Evolutionary conservation across 2,888 invertebrate species (phyloP), one percentile per base, ranked within the genome.

Genomic region (Eupithecia subumbrata): DNA sequence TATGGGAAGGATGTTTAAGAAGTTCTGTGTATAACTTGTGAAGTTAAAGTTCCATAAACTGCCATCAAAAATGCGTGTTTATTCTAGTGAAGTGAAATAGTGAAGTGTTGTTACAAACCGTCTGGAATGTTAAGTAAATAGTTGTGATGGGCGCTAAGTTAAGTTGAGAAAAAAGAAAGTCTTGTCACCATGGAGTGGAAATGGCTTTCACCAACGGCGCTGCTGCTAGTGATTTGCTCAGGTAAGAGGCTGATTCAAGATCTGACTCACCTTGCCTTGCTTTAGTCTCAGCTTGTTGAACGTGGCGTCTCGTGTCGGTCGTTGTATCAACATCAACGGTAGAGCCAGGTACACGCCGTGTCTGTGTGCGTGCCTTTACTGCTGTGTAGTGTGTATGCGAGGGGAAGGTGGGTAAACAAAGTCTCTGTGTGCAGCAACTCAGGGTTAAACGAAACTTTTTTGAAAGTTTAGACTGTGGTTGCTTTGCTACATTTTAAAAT

Each of bases 211-310:
- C 93, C 90, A 85, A 88, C 92, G 87, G 89, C 88, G 88, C 88
- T 92, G 90, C 87, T 93, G 90, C 87, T 93, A 90, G 87, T 93
- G 89, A 91, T 93, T 88, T 93, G 92, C 90, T 87, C 93, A 92
- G 94, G 94, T 95, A 94, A 94, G 93, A 89, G 89, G 87, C 86
- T 88, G 83, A 89, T 87, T 89, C 88, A 90, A 89, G 84, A 90
- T 90, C 91, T 91, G 92, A 92, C 85, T 92, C 91, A 90, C 89
- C 85, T 89, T 85, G 85, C 85, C 84, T 83, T 83, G 68, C 68
- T 67, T 67, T 67, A 37, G 68, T 85, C 84, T 83, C 76, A 78
- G 81, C 77, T 78, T 82, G 84, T 79, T 79, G 84, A 81, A 78
- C 85, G 84, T 83, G 84, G 85, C 84, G 85, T 84, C 84, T 80